These are phyloP conservation scores for Tragelaphus imberbis DNA, from an alignment of 2,113 vertebrate species.

Conservation along the genomic window DNA sequence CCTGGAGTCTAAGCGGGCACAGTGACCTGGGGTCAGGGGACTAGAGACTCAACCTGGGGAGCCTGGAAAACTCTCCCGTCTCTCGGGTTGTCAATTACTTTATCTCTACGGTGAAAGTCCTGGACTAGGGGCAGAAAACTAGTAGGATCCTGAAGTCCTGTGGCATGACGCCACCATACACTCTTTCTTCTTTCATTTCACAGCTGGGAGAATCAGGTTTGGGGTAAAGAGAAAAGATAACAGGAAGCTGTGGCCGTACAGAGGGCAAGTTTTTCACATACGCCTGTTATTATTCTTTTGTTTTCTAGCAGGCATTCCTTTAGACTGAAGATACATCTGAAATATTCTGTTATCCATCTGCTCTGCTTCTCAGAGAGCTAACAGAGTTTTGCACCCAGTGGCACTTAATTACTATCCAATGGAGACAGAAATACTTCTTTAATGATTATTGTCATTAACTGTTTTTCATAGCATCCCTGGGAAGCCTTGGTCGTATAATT, in stretches of 20 bases:
- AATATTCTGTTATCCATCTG: not conserved
- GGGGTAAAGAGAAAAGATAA: not conserved
- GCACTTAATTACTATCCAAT: conserved; percentile 32
- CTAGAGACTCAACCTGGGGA: not conserved
- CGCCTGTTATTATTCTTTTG: not conserved
- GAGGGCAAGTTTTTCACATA: not conserved
- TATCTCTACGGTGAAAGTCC: not conserved
- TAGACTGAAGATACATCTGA: not conserved
- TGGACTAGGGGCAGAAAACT: not conserved
- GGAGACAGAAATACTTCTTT: conserved; percentile 4
- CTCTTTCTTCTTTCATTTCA: not conserved
- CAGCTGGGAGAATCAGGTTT: not conserved
- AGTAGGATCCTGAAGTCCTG: not conserved
- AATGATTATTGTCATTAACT: conserved; percentile 42
- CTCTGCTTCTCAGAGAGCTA: not conserved
- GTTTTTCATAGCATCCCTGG: not conserved
- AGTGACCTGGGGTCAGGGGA: not conserved
- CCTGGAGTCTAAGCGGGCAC: not conserved
- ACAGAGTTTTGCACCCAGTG: not conserved
- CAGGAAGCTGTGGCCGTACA: not conserved
- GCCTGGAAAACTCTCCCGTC: not conserved
- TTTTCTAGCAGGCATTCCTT: not conserved
- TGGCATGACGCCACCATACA: not conserved
- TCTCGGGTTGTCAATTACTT: not conserved
- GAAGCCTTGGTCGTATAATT: conserved; percentile 21